Evolutionary conservation across 2,797 vertebrate species (phyloP).

Genomic region (Uromys caudimaculatus): DNA sequence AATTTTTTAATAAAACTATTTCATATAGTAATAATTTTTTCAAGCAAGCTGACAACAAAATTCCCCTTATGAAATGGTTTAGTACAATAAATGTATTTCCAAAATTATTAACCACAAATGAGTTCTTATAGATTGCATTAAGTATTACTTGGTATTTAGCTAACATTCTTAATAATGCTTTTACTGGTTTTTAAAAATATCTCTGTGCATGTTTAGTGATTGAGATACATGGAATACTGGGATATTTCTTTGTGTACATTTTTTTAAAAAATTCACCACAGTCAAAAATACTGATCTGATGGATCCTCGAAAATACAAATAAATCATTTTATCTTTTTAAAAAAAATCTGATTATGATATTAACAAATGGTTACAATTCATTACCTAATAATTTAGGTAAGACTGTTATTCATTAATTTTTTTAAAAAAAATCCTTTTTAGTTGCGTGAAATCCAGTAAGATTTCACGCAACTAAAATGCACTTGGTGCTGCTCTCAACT

Average conservation of each 20-base stretch:
- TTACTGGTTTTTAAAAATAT: conserved; percentile 84
- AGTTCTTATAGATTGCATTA: conserved; percentile 84
- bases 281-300: conserved; percentile 96
- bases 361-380: conserved; percentile 87
- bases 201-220: conserved; percentile 84
- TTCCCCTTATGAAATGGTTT: conserved; percentile 81
- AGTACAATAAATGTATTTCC: conserved; percentile 87
- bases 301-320: conserved; percentile 88
- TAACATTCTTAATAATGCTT: conserved; percentile 94
- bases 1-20: conserved; percentile 93
- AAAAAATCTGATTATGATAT: conserved; percentile 86
- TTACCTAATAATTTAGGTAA: conserved; percentile 90
- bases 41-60: conserved; percentile 89
- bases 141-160: conserved; percentile 82
- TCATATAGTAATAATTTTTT: conserved; percentile 91
- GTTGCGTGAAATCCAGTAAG: conserved; percentile 94
- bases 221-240: conserved; percentile 85
- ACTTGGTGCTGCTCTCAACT: conserved; percentile 95
- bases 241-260: conserved; percentile 84
- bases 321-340: conserved; percentile 76
- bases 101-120: conserved; percentile 84
- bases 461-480: conserved; percentile 91
- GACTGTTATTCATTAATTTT: conserved; percentile 85
- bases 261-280: conserved; percentile 82
- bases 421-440: conserved; percentile 87